Percentiles rank a stretch among this genome's conserved stretches.
Evolutionary conservation across 2,888 invertebrate species (phyloP).

Genomic region (Cheiracanthium punctorium): DNA sequence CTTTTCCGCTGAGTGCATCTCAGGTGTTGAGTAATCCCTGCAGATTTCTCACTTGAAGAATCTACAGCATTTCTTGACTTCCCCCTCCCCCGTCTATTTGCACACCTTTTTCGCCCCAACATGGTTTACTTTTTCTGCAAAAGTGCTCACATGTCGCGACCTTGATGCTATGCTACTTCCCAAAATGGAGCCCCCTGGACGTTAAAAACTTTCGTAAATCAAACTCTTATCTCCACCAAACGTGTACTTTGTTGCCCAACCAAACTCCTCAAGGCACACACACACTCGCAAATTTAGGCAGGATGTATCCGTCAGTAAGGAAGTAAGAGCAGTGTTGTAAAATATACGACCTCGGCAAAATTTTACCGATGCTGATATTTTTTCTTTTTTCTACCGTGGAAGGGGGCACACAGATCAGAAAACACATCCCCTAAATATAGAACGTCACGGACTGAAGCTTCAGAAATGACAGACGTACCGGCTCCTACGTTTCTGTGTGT

Average conservation of each 20-base stretch:
- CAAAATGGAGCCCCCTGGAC: conserved; percentile 4
- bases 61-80: background rate
- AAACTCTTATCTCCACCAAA: conserved; percentile 52
- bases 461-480: conserved; percentile 44
- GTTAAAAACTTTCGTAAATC: conserved; percentile 55
- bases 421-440: conserved; percentile 50
- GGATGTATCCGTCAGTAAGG: conserved; percentile 55
- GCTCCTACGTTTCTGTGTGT: conserved; percentile 17
- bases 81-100: background rate
- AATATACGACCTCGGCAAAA: conserved; percentile 36
- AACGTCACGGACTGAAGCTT: conserved; percentile 17
- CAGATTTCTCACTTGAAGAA: too few relatives aligned
- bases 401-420: too few relatives aligned
- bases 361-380: conserved; percentile 49
- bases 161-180: conserved; percentile 22
- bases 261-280: too few relatives aligned
- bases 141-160: conserved; percentile 5
- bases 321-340: conserved; percentile 28
- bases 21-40: too few relatives aligned
- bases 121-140: background rate
- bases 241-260: conserved; percentile 45
- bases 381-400: too few relatives aligned
- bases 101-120: background rate
- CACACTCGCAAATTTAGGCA: too few relatives aligned
- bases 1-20: too few relatives aligned